Evolutionary conservation across 1,140 invertebrate species (phyloP).

Genomic region (Condylostylus longicornis): DNA sequence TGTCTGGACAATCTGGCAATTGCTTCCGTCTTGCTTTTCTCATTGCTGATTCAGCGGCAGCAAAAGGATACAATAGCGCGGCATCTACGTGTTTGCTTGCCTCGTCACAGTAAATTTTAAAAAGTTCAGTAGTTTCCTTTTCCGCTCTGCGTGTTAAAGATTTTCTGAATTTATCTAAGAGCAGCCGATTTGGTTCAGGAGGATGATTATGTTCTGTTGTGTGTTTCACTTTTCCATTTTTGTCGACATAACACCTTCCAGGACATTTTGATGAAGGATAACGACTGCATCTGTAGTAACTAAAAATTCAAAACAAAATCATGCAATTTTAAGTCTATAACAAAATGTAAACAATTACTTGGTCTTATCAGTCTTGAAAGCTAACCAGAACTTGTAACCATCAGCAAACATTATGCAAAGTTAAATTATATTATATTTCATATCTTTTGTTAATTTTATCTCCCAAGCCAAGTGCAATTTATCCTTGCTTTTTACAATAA

Average conservation of each 20-base stretch:
- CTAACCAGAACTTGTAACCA: conserved; percentile 8
- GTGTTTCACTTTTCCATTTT: neutral
- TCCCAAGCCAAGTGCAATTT: no score
- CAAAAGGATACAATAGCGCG: conserved; percentile 5
- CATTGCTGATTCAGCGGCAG: conserved; percentile 6
- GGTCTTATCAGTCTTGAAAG: conserved; percentile 4
- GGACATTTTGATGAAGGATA: conserved; percentile 6
- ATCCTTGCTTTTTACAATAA: no score
- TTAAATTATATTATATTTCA: no score
- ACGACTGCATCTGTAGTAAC: conserved; percentile 7
- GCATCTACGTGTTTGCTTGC: conserved; percentile 6
- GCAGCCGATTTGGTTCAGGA: neutral
- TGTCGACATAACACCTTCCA: conserved; percentile 3
- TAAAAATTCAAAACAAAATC: neutral
- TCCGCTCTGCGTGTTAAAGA: conserved; percentile 5
- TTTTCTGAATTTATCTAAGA: conserved; percentile 8
- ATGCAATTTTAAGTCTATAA: neutral
- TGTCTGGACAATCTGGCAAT: conserved; percentile 2
- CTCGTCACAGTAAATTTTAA: conserved; percentile 7
- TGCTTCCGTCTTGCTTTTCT: conserved; percentile 7
- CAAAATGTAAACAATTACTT: neutral
- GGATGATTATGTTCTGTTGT: conserved; percentile 4
- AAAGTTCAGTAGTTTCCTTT: conserved; percentile 4
- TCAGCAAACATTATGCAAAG: conserved; percentile 5
- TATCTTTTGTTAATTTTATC: no score